Base-by-base conservation (phyloP, 1,140 invertebrate genomes). In the Cotesia typhae region DNA sequence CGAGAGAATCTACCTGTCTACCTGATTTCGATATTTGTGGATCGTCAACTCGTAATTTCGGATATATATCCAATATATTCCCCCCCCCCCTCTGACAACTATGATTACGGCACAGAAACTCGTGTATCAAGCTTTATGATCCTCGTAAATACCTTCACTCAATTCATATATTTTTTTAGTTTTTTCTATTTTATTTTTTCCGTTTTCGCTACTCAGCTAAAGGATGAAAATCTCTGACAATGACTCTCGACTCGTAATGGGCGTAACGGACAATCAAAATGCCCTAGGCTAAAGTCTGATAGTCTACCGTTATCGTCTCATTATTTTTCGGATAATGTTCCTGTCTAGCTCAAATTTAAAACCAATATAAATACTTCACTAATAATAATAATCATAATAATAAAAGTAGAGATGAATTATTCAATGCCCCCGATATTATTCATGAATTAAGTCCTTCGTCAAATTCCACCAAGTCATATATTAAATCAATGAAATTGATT, bases 41-140 rank as follows among this genome's bases (percentile, higher is more conserved):
- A 47, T 47, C 7, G 41, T 47, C 10, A 47, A 47, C 5, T 47
- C 5, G 41, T 47, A 47, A 65, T 47, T 37, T 20, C 61, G 17
- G 14, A 59, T 59, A 57, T 53, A 47, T 67, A 47, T 51, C 14
- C 14, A 14, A 14, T 14, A 14, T 14, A 14, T 14, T 14, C 14
- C 14, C 51, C 17, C 17, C 17, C 17, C 28, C 28, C 1, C 28
- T 67, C 36, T n/a, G 37, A 55, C 55, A 59, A 36, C 51, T 47
- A 28, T 67, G 20, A 47, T 20, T 47, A 51, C 53, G 20, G 60
- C 47, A 66, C 35, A 53, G 35, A 9, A 71, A 55, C 55, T 12
- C n/a, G 59, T 63, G 41, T 14, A 65, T 37, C 63, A 41, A 51
- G 52, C 36, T 71, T 71, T 71, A 71, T 71, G 70, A 67, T 17